Base-by-base conservation (phyloP, 2,888 invertebrate genomes). In the Polydrusus tereticollis region DNA sequence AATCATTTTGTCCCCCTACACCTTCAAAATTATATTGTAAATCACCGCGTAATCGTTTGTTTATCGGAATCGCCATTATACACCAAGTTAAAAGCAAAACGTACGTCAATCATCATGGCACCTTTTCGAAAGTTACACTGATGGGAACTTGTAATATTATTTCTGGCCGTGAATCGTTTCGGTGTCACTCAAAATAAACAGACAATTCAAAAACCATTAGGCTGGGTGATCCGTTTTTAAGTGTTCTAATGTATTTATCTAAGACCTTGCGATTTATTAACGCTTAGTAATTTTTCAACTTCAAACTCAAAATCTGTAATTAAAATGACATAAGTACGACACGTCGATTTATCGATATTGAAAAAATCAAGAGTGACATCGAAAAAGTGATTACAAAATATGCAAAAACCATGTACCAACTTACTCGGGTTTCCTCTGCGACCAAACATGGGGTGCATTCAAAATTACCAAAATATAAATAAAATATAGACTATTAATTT, bases 151-250 rank as follows among this genome's bases (percentile, higher is more conserved):
- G 18, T 62, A 62, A 47, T 67, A 62, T 72, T 67, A 62, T 72
- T 63, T 70, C 58, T 60, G 58, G 63, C 47, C 36, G 41, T 20
- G 36, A 29, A 58, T 58, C 18, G 1, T 20, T 33, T 33, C 29
- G 41, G 21, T 68, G 72, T 72, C 68, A 72, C 72, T 57, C 63
- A 43, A 72, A 72, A 68, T 73, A 73, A 65, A 73, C 69, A 45
- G 69, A 65, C 52, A 69, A 73, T 73, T 60, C 65, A 36, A 73
- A 73, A 73, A 43, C 57, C 73, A 73, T 73, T 73, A 72, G 59
- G 68, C 67, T 18, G 36, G 6, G 58, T 21, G 64, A 69, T 57
- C 16, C 52, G 58, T 60, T 67, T 60, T 67, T 55, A 55, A 55
- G 52, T 55, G 26, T 50, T 14, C 50, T 50, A 50, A 50, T 50